phyloP scores from a whole-genome alignment of 2,888 invertebrate species.

The Dynastes maya region DNA sequence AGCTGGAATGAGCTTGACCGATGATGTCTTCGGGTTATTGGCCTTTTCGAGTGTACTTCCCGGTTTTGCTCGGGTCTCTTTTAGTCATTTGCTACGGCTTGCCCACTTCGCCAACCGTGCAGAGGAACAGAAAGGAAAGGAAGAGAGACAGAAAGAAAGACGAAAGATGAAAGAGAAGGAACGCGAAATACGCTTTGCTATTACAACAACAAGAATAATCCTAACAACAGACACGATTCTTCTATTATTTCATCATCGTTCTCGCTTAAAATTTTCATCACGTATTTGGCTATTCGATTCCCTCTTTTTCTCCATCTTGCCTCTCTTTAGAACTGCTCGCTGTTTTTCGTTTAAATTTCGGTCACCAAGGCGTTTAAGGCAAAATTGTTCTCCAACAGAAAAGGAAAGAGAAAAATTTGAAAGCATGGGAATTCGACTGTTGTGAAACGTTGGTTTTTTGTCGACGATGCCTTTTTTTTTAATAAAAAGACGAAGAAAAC shows the following conservation, averaged over 20 bases:
- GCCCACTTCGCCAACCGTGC: constrained; percentile 63
- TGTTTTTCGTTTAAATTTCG: neutral
- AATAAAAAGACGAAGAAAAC: constrained; percentile 4
- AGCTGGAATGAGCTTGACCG: constrained; percentile 63
- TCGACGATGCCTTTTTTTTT: constrained; percentile 1
- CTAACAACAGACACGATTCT: constrained; percentile 1
- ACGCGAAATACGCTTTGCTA: constrained; percentile 6
- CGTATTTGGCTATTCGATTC: constrained; percentile 1
- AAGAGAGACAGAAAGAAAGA: neutral
- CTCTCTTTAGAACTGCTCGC: neutral
- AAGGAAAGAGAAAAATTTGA: neutral
- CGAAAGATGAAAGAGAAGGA: neutral
- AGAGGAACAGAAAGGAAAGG: constrained; percentile 41
- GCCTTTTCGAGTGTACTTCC: constrained; percentile 64
- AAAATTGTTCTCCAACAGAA: neutral
- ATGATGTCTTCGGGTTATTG: constrained; percentile 64
- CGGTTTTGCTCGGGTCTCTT: constrained; percentile 62
- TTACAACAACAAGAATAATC: neutral
- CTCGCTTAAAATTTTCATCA: constrained; percentile 7
- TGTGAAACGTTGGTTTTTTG: neutral
- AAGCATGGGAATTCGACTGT: constrained; percentile 1
- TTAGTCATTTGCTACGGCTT: constrained; percentile 64
- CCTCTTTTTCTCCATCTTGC: neutral
- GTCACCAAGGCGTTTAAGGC: neutral
- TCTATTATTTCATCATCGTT: constrained; percentile 24